Evolutionary conservation across 2,113 vertebrate genomes (phyloP), one percentile per base, ranked within the genome.

Genomic region (Andinoacara biseriatus): DNA sequence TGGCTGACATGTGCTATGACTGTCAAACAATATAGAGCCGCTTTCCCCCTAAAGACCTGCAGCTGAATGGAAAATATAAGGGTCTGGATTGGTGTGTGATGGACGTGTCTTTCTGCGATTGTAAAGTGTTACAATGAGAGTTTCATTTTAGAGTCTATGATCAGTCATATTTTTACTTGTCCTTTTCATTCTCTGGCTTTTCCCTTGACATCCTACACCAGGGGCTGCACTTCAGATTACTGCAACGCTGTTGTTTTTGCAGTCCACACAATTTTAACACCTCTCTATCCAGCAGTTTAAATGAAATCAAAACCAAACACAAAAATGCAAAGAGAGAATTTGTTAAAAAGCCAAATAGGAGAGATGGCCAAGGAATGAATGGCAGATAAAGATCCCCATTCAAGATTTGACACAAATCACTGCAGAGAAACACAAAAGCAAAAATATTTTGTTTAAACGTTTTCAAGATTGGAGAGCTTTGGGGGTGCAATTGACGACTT

Each of bases 1-100:
- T 58, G 62, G 63, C 63, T 85, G 87, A 90, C 89, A 74, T 90
- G 61, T 58, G 76, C 77, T 43, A 31, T 17, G 83, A 80, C 85
- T 85, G 88, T 85, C 90, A 91, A 88, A 89, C 80, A 80, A 84
- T 65, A 52, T 56, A 49, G 54, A 79, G 38, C 46, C 65, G 56
- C 65, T 74, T 43, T 74, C 62, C 74, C 14, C 46, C 60, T 26
- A 10, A 61, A 80, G 65, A 62, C 63, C 74, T 81, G 67, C 67
- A 65, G 74, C 82, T 29, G 40, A 81, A 59, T 38, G 57, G 52
- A 86, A 82, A 89, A 65, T 33, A 58, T 20, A 59, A 78, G 59
- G 40, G 10, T 63, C 46, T 58, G 3, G 56, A 54, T 59, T n/a
- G 31, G 29, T 82, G 80, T 67, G 59, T 85, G 75, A 60, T 40